Base-by-base conservation (phyloP, 2,797 vertebrate genomes). In the Argyrosomus regius region DNA sequence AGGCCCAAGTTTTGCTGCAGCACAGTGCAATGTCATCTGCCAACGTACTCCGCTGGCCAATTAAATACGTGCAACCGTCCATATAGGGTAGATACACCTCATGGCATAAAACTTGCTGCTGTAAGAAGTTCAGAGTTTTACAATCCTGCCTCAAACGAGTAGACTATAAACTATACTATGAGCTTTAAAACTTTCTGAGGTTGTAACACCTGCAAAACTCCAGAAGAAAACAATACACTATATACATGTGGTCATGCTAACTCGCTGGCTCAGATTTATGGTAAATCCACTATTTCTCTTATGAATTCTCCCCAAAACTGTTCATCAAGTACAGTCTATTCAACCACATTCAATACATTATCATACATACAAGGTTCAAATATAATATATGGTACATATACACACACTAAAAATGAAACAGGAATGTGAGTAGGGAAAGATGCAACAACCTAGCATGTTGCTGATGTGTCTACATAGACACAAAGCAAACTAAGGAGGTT, bases 61-160 rank as follows among this genome's bases (percentile, higher is more conserved):
- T 66, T 65, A 75, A 64, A 71, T 43, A 66, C 13, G 4, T 45
- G 28, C 72, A 77, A 5, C 35, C 1, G 4, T 60, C 74, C 49
- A n/a, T 31, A 46, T 20, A 66, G n/a, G 2, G 28, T 18, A 12
- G 12, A 68, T 39, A 60, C 39, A 72, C 13, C 45, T 69, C 57
- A 13, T 46, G 24, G 60, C 52, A 56, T 65, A 50, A 50, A 35
- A 68, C 16, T 22, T 49, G 45, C 28, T 28, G 43, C 66, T 61
- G 22, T 61, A 22, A 46, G 28, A 24, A 72, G 22, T 31, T 43
- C n/a, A 17, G 13, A 43, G 10, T 56, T 77, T 69, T 50, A 77
- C 48, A 26, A 13, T 41, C 9, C 17, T 11, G 24, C 59, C 45
- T 76, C 39, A 43, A 20, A 68, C 16, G 16, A n/a, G 13, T 13